Conservation (phyloP, 1,140 invertebrate genomes). For the Elymnias hypermnestra region DNA sequence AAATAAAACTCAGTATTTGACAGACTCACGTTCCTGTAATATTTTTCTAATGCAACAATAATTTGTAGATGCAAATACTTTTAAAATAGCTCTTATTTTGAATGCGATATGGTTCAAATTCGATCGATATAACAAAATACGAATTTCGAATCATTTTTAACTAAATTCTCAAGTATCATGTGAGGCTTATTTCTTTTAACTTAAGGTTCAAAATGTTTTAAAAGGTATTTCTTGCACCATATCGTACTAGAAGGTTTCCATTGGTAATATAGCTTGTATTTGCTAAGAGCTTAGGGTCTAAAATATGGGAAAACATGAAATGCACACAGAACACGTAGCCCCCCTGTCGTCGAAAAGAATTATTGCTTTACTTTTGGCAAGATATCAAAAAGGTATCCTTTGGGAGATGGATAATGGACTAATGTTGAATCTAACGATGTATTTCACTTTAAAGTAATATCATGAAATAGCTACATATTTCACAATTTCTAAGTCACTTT, state of each 20-base stretch:
- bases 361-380: conserved; percentile 25
- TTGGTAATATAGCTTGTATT: neutral
- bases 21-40: too few relatives aligned
- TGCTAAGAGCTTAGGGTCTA: neutral
- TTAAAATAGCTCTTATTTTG: too few relatives aligned
- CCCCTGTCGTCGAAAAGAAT: conserved; percentile 18
- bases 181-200: neutral
- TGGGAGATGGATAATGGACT: neutral
- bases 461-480: too few relatives aligned
- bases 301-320: neutral
- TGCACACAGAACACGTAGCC: conserved; percentile 14
- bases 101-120: too few relatives aligned
- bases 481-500: too few relatives aligned
- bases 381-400: conserved; percentile 20
- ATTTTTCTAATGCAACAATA: too few relatives aligned
- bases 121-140: neutral
- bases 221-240: neutral
- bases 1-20: too few relatives aligned
- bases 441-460: too few relatives aligned
- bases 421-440: neutral
- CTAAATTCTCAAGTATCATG: neutral
- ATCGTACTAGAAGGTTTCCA: neutral
- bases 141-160: neutral
- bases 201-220: neutral
- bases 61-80: too few relatives aligned